A percentile compares a stretch with the other conserved stretches of the same genome.
phyloP scores from a whole-genome alignment of 1,140 invertebrate species.

The Sinella curviseta region DNA sequence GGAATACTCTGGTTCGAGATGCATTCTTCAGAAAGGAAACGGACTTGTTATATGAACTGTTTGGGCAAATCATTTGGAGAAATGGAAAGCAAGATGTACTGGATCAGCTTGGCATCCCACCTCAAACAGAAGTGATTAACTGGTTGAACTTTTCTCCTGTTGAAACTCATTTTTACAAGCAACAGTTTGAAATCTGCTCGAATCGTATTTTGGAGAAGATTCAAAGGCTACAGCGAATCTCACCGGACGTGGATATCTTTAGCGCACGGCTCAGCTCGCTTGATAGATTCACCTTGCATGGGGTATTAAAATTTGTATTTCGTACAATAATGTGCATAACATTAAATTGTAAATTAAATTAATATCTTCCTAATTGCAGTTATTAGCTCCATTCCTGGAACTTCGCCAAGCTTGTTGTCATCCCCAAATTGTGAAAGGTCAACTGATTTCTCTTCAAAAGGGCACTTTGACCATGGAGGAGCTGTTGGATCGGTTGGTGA shows the following conservation, averaged over 20 bases:
- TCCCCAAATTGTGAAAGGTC: constrained; percentile 66
- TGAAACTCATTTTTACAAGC: constrained; percentile 64
- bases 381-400: constrained; percentile 66
- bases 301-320: constrained; percentile 48
- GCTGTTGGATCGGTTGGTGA: constrained; percentile 65
- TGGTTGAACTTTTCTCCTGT: constrained; percentile 63
- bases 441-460: constrained; percentile 62
- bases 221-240: constrained; percentile 44
- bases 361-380: constrained; percentile 50
- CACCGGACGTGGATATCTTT: constrained; percentile 47
- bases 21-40: constrained; percentile 56
- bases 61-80: constrained; percentile 66
- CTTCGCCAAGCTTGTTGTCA: constrained; percentile 73
- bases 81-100: constrained; percentile 68
- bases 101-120: constrained; percentile 59
- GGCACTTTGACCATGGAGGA: constrained; percentile 68
- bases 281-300: constrained; percentile 55
- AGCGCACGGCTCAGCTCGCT: constrained; percentile 55
- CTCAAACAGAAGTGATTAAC: constrained; percentile 57
- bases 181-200: constrained; percentile 57
- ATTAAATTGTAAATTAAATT: too few species aligned
- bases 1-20: constrained; percentile 61
- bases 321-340: constrained; percentile 28
- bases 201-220: constrained; percentile 54
- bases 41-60: constrained; percentile 36